Conservation (phyloP, 2,888 invertebrate species). For the Hipparchia semele region DNA sequence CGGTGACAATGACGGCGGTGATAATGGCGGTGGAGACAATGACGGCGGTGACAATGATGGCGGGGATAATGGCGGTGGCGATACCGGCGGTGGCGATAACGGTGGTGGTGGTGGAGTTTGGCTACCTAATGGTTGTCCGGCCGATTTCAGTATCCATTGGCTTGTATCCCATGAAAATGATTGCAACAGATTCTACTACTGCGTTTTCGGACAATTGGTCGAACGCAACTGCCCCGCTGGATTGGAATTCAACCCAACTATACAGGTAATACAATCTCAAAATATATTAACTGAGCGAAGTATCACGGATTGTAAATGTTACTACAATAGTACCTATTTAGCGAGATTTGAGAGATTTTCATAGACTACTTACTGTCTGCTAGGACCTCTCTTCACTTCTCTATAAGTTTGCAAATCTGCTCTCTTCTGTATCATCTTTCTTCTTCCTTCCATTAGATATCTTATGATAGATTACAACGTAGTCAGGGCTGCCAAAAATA, state of each 20-base stretch:
- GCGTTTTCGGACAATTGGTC: slow-evolving; percentile 52
- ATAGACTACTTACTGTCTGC: too few relatives aligned
- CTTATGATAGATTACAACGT: too few relatives aligned
- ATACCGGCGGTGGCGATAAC: not conserved
- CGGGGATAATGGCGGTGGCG: slow-evolving; percentile 11
- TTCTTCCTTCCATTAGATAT: too few relatives aligned
- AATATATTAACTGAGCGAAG: not conserved
- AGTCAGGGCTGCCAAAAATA: too few relatives aligned
- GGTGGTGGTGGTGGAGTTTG: slow-evolving; percentile 6
- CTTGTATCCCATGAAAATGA: slow-evolving; percentile 53
- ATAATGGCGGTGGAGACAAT: slow-evolving; percentile 2
- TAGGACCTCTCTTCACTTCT: too few relatives aligned
- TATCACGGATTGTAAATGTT: too few relatives aligned
- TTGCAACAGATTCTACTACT: slow-evolving; percentile 66
- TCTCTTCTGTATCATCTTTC: too few relatives aligned
- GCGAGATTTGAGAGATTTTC: too few relatives aligned
- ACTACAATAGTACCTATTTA: too few relatives aligned
- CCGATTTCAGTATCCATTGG: slow-evolving; percentile 36
- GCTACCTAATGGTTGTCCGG: slow-evolving; percentile 33
- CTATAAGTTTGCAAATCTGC: too few relatives aligned
- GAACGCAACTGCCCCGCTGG: slow-evolving; percentile 49
- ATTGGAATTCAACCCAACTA: slow-evolving; percentile 51
- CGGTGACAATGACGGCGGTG: not conserved
- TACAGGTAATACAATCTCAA: slow-evolving; percentile 49
- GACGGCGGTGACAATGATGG: not conserved